Evolutionary conservation across 1,140 invertebrate genomes (phyloP).

Genomic region (Forficula auricularia): DNA sequence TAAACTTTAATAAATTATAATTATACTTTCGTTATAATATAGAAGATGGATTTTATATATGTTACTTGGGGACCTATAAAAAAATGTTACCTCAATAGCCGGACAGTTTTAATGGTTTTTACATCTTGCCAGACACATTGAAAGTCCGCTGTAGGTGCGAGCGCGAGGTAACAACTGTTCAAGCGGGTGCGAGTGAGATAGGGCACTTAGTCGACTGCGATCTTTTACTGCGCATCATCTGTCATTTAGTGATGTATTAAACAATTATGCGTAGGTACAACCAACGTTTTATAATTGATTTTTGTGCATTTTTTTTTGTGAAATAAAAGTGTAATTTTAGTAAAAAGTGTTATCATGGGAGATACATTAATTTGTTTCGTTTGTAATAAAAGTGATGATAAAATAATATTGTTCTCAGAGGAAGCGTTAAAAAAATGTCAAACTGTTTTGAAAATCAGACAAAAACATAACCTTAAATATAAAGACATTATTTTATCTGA

Average conservation of each 20-base stretch:
- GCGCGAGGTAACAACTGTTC: conserved; percentile 3
- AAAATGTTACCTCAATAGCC: conserved; percentile 14
- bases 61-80: conserved; percentile 12
- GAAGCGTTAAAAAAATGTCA: too few relatives aligned
- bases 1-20: conserved; percentile 15
- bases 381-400: too few relatives aligned
- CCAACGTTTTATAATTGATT: background rate
- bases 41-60: conserved; percentile 16
- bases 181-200: conserved; percentile 13
- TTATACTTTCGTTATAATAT: conserved; percentile 16
- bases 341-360: too few relatives aligned
- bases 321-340: too few relatives aligned
- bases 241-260: background rate
- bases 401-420: too few relatives aligned
- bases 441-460: too few relatives aligned
- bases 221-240: conserved; percentile 3
- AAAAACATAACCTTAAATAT: too few relatives aligned
- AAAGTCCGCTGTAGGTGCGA: conserved; percentile 7
- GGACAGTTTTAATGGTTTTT: conserved; percentile 14
- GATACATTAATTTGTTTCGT: too few relatives aligned
- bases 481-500: too few relatives aligned
- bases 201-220: background rate
- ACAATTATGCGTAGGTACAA: conserved; percentile 1
- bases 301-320: too few relatives aligned
- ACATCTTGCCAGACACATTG: conserved; percentile 14